Evolutionary conservation across 2,888 invertebrate species (phyloP), one percentile per base, ranked within the genome.

Genomic region (Lasioglossum oenotherae): DNA sequence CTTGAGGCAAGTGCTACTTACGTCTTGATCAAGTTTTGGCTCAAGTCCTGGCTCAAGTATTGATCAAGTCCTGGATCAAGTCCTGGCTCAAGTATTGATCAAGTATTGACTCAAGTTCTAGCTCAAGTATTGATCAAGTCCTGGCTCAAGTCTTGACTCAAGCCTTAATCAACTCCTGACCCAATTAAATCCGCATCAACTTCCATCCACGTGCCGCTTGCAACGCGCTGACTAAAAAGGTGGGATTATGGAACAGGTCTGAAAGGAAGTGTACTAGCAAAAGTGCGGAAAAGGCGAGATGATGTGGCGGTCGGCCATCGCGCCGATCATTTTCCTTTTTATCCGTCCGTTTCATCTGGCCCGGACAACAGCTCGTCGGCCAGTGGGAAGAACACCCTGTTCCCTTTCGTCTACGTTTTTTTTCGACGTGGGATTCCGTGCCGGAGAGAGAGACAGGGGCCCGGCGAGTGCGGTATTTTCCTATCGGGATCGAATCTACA

Each of bases 401-500:
- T 80, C 84, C 74, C 78, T 75, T 67, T 67, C 16, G 35, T 67
- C 67, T 67, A 19, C 19, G 67, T 67, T 67, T 19, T 76, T 78
- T 67, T 82, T 76, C 77, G 71, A 78, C 80, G 80, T 82, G 87
- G 83, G 80, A 84, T 53, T 86, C 74, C 78, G 77, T 79, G 72
- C 23, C 23, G n/a, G 53, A 53, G 53, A 53, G 87, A 87, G 84
- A 87, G 82, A 87, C 87, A 23, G 53, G 53, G 53, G n/a, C 53
- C 76, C 84, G 78, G 74, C 87, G 82, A 53, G 72, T 44, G 91
- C 74, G 91, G 91, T 88, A 89, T 91, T 90, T 88, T 87, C 85
- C 86, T 89, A 91, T 91, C 91, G 82, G 89, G 87, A 91, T 91
- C 87, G 88, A 86, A 90, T 90, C 91, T 90, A 90, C 89, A 90